phyloP scores from a whole-genome alignment of 2,113 vertebrate genomes.

The Symphodus melops region DNA sequence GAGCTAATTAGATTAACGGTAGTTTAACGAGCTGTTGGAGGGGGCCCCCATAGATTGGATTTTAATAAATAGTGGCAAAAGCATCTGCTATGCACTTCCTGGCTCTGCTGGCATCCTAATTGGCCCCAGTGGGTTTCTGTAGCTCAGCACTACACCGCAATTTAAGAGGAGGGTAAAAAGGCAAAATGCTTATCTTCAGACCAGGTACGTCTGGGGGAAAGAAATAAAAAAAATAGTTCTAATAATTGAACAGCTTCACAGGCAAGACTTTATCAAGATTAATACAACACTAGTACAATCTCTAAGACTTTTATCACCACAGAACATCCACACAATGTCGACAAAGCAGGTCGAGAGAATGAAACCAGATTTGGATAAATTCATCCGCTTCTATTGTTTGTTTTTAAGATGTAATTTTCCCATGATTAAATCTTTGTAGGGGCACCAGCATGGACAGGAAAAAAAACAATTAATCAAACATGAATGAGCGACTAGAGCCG shows the following conservation, averaged over 20 bases:
- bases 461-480: conserved; percentile 84
- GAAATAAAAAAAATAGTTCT: conserved; percentile 43
- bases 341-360: conserved; percentile 28
- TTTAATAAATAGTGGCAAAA: conserved; percentile 85
- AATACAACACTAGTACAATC: conserved; percentile 30
- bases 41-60: conserved; percentile 79
- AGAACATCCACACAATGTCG: conserved; percentile 30
- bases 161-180: conserved; percentile 52
- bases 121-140: conserved; percentile 82
- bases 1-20: conserved; percentile 84
- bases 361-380: conserved; percentile 47
- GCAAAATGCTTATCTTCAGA: conserved; percentile 59
- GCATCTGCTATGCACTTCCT: conserved; percentile 79
- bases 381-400: conserved; percentile 62
- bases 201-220: conserved; percentile 63
- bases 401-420: conserved; percentile 73
- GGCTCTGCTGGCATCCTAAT: conserved; percentile 81
- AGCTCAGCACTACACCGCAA: conserved; percentile 64
- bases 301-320: conserved; percentile 38
- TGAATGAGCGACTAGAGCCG: conserved; percentile 79
- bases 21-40: conserved; percentile 82
- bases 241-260: conserved; percentile 29
- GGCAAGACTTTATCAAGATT: conserved; percentile 37
- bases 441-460: conserved; percentile 66
- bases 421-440: conserved; percentile 73